phyloP scores from a whole-genome alignment of 2,888 invertebrate species.

The Pelosia muscerda region DNA sequence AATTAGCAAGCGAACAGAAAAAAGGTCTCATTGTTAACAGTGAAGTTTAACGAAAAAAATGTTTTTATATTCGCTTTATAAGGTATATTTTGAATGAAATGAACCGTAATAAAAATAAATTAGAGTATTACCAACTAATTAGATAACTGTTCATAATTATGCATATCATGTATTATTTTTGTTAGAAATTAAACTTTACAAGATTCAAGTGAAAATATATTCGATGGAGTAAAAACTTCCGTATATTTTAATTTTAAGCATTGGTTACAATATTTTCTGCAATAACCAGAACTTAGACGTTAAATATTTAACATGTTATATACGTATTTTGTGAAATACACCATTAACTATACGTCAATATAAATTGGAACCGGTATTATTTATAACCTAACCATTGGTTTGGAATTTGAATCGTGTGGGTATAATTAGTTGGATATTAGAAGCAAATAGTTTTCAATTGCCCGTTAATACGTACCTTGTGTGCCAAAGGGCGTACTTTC shows the following conservation, averaged over 20 bases:
- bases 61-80: slow-evolving; percentile 12
- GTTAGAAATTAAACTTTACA: too few relatives aligned
- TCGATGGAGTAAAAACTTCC: not conserved
- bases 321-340: slow-evolving; percentile 17
- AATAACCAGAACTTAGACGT: not conserved
- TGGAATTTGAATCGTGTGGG: slow-evolving; percentile 15
- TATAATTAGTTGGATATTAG: slow-evolving; percentile 49
- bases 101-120: not conserved
- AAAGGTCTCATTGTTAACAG: slow-evolving; percentile 32
- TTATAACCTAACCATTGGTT: slow-evolving; percentile 38
- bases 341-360: slow-evolving; percentile 28
- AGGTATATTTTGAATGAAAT: slow-evolving; percentile 17
- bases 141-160: not conserved
- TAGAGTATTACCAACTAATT: too few relatives aligned
- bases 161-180: not conserved
- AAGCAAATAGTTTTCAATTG: slow-evolving; percentile 35
- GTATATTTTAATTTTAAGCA: not conserved
- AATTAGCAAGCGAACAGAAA: slow-evolving; percentile 59
- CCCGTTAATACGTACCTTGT: slow-evolving; percentile 69
- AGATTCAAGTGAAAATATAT: not conserved
- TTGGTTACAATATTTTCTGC: not conserved
- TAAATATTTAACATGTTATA: slow-evolving; percentile 1
- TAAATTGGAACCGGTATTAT: slow-evolving; percentile 46
- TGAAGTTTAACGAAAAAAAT: not conserved
- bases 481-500: slow-evolving; percentile 81